Percentiles rank a stretch among this genome's conserved stretches.
phyloP scores from a whole-genome alignment of 53 echinoderm and acorn worm genomes.

The Zoroaster sp. region DNA sequence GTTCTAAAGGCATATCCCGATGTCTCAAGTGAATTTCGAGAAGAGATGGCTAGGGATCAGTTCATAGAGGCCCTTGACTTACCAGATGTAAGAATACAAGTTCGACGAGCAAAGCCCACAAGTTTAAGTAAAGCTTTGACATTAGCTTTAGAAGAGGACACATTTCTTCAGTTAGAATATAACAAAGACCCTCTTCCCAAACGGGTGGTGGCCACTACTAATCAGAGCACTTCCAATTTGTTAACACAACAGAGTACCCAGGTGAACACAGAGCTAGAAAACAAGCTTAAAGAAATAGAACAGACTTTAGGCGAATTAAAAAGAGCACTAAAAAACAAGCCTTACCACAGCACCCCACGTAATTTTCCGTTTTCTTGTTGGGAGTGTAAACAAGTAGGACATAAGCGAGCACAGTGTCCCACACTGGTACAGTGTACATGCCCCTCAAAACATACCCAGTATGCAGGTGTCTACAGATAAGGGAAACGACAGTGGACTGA shows the following conservation, averaged over 20 bases:
- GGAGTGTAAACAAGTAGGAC: background rate
- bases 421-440: background rate
- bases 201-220: background rate
- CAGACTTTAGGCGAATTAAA: background rate
- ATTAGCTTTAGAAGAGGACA: slow-evolving; percentile 17
- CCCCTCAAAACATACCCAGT: background rate
- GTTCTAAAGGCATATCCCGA: slow-evolving; percentile 29
- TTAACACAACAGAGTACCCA: no score
- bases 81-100: slow-evolving; percentile 21
- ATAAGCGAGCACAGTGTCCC: background rate
- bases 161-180: slow-evolving; percentile 11
- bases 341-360: background rate
- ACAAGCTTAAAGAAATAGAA: background rate
- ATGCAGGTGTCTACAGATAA: background rate
- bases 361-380: background rate
- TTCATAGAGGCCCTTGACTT: slow-evolving; percentile 26
- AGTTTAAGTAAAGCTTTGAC: background rate
- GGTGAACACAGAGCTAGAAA: background rate
- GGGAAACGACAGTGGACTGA: background rate
- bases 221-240: background rate
- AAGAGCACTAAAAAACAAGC: background rate
- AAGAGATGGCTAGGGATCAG: slow-evolving; percentile 36
- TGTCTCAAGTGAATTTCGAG: background rate
- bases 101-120: slow-evolving; percentile 19
- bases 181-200: background rate